Base-by-base conservation (phyloP, 64 coral and sea anemone species). In the Anthopleura sola region DNA sequence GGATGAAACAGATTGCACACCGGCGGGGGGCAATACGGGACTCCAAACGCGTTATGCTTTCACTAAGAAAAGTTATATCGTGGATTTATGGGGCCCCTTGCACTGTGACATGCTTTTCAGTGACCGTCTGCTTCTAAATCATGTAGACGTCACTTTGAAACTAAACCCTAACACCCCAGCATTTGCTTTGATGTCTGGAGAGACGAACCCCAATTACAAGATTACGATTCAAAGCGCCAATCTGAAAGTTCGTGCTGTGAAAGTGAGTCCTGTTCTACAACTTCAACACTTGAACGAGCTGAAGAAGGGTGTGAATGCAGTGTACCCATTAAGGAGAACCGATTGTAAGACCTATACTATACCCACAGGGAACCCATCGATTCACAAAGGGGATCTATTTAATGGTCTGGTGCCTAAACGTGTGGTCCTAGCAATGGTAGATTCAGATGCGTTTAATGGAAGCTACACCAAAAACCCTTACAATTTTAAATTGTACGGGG, bases 401-500 rank as follows among this genome's bases (percentile, higher is more conserved):
- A 87, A 75, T 54, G 85, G 64, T 9, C 34, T 6, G 4, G 18
- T 87, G 0, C 85, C 85, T 6, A 8, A 49, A 44, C 23, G 37
- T 2, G 24, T 77, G 1, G 6, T 87, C 0, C 23, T 87, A 29
- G 62, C 2, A 3, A 47, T 87, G 4, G 68, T 77, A 0, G 85
- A 87, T 16, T 37, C 28, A 6, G 85, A 75, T 26, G 85, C 85
- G 2, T 87, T 46, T 7, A 87, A 87, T 78, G 85, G 85, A 1
- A 36, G 6, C 15, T 77, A 87, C 68, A 38, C 32, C 4, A 87
- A 87, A 37, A 87, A 88, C 50, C 87, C 87, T 2, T 88, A 60
- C 77, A 82, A 88, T 39, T 88, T 88, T 31, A 62, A 88, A 34
- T 55, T 78, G 17, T 87, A 78, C 48, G 37, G 81, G 1, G 55